Base-by-base conservation (phyloP, 2,797 vertebrate species). In the Enteromius viviparus region DNA sequence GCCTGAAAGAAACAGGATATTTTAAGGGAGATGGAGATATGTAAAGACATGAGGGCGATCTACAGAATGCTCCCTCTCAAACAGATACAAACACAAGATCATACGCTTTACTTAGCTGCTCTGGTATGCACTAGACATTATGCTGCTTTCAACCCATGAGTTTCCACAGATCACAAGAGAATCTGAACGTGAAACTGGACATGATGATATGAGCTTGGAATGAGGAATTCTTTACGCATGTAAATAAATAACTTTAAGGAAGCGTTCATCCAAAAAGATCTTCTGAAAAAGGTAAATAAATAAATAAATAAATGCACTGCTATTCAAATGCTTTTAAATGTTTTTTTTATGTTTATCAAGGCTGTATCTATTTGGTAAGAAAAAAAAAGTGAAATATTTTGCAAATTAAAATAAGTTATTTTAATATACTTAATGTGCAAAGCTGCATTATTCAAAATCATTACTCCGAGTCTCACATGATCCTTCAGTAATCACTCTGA, bases 61-160 rank as follows among this genome's bases (percentile, higher is more conserved):
- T 65, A 75, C 70, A 42, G 29, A 6, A 40, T 5, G 7, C 37
- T 53, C n/a, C 62, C 19, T 23, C 58, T 53, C 60, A 65, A 51
- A 51, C 32, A 49, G 51, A 60, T 55, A 75, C 47, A 55, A 72
- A 84, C 58, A 84, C 77, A 80, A 72, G 58, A 72, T 65, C 82
- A 76, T 76, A 53, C 14, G 19, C 19, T 66, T 55, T 47, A 78
- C 69, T 32, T 42, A 72, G 69, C 49, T 42, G 49, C 83, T 45
- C 70, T 84, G 83, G 83, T 68, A 80, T 85, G 71, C 51, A 7
- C 5, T 29, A 65, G n/a, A 72, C 40, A 45, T n/a, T 49, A 15
- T 15, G 32, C 32, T 40, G 64, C 64, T 26, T 29, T 69, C 21
- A 79, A 68, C 64, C 10, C 14, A 49, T 49, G 40, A 37, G 26